Evolutionary conservation across 2,797 vertebrate genomes (phyloP).

Genomic region (Psittacula echo): DNA sequence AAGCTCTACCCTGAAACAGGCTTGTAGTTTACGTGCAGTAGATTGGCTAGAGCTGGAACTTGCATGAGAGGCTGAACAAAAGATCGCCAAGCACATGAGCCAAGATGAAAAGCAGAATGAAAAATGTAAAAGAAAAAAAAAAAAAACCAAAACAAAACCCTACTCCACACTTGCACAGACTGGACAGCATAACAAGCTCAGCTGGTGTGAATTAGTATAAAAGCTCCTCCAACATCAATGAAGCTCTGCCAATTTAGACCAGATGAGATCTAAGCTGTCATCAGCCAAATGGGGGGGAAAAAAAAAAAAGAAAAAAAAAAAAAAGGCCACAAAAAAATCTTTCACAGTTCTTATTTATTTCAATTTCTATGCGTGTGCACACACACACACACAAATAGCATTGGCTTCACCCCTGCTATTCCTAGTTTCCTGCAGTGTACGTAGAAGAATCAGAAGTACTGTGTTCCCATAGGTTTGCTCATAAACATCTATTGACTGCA

Average conservation of each 20-base stretch:
- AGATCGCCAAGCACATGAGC: slow-evolving; percentile 4
- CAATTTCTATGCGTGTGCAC: neutral
- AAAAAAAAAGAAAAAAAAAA: neutral
- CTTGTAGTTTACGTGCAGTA: neutral
- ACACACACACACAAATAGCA: neutral
- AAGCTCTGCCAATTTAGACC: slow-evolving; percentile 46
- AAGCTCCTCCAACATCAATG: slow-evolving; percentile 32
- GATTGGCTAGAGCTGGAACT: neutral
- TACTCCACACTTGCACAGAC: slow-evolving; percentile 19
- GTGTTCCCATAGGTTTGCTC: neutral
- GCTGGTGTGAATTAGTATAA: slow-evolving; percentile 56
- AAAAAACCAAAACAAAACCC: neutral
- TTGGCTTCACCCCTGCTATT: neutral
- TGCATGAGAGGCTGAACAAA: neutral
- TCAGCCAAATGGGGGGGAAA: neutral
- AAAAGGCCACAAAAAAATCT: rapidly evolving
- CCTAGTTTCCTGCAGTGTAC: neutral
- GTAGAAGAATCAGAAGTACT: neutral
- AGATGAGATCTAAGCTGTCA: slow-evolving; percentile 37
- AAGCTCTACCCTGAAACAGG: neutral
- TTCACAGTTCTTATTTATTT: neutral
- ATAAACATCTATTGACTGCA: neutral
- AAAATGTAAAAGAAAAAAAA: slow-evolving; percentile 12
- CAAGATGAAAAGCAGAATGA: slow-evolving; percentile 58
- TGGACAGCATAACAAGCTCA: slow-evolving; percentile 28